Evolutionary conservation across 2,113 vertebrate species (phyloP).

Genomic region (Taxidea taxus): DNA sequence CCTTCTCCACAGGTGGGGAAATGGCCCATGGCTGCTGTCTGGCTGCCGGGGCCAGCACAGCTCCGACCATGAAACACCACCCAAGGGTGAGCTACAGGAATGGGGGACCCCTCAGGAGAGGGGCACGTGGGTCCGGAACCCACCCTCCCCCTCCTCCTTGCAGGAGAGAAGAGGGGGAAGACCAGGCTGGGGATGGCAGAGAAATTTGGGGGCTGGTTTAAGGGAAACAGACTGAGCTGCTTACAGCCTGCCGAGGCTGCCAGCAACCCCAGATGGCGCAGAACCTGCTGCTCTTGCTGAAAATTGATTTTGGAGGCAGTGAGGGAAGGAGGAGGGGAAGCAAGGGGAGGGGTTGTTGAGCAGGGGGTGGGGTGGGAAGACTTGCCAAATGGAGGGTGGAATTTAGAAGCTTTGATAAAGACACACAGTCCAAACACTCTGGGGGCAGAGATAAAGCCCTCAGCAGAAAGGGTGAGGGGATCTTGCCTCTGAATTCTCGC

Average conservation of each 20-base stretch:
- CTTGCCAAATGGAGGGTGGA: constrained; percentile 40
- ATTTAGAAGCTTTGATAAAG: constrained; percentile 51
- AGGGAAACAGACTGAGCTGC: constrained; percentile 76
- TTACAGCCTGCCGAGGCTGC: constrained; percentile 66
- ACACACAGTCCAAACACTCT: constrained; percentile 43
- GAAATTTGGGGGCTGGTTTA: constrained; percentile 63
- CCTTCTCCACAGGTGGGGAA: constrained; percentile 66
- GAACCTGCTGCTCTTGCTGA: constrained; percentile 76
- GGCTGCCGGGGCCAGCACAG: neutral
- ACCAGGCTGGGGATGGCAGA: constrained; percentile 71
- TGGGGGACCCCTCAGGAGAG: neutral
- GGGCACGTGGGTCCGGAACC: neutral
- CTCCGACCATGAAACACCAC: neutral
- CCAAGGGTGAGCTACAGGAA: neutral
- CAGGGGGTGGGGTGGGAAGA: neutral
- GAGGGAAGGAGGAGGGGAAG: constrained; percentile 50
- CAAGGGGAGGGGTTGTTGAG: constrained; percentile 51
- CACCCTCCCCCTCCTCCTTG: neutral
- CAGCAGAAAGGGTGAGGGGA: neutral
- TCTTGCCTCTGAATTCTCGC: neutral
- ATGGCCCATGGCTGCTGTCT: constrained; percentile 53
- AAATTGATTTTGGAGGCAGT: constrained; percentile 78
- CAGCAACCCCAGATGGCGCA: constrained; percentile 76
- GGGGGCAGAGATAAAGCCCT: neutral
- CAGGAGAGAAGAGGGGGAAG: constrained; percentile 19